phyloP scores from a whole-genome alignment of 2,113 vertebrate genomes.

The Macaca nemestrina region DNA sequence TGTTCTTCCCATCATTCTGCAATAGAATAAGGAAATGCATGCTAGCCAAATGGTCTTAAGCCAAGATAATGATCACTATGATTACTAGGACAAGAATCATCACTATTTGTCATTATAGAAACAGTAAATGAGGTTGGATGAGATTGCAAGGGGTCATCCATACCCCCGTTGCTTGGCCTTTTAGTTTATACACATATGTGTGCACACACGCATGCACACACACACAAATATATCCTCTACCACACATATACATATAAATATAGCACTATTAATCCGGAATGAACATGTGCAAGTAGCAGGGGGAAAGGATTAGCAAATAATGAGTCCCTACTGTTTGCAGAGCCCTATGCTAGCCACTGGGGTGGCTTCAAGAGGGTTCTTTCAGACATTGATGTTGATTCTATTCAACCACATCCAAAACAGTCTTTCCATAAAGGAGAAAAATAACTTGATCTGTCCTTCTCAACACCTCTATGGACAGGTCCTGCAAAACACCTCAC shows the following conservation, averaged over 20 bases:
- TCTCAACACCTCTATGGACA: neutral
- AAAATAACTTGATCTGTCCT: neutral
- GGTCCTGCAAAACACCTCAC: neutral
- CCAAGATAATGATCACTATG: neutral
- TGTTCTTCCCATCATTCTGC: neutral
- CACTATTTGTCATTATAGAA: neutral
- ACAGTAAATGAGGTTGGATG: neutral
- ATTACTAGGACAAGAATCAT: neutral
- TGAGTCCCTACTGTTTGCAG: neutral
- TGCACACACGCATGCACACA: accelerated
- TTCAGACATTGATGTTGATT: neutral
- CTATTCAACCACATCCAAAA: neutral
- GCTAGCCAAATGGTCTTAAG: neutral
- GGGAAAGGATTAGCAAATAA: neutral
- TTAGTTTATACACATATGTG: neutral
- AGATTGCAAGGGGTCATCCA: neutral
- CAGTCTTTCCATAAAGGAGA: neutral
- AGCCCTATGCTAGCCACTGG: neutral
- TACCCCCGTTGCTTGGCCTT: neutral
- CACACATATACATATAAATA: neutral
- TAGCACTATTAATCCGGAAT: neutral
- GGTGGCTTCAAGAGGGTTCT: neutral
- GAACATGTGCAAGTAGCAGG: neutral
- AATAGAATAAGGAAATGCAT: conserved; percentile 20
- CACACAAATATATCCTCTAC: neutral